Evolutionary conservation across 1,140 invertebrate species (phyloP).

Genomic region (Penaeus indicus): DNA sequence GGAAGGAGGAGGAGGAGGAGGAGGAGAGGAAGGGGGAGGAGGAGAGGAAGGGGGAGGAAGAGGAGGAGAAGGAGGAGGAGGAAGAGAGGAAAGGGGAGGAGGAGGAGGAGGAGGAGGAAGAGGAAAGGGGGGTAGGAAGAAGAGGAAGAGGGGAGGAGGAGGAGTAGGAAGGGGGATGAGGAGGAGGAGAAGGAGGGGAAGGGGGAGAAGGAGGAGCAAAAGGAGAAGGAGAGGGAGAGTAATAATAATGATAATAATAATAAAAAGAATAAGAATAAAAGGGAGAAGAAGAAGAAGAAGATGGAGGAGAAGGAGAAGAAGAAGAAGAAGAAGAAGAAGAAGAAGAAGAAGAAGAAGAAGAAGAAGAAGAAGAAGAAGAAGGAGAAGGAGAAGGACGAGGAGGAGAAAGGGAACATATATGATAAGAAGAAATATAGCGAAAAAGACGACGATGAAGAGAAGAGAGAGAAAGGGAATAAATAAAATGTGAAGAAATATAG

Average conservation of each 20-base stretch:
- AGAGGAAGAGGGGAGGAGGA: not conserved
- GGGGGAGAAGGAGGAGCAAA: no score
- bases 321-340: not conserved
- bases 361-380: constrained; percentile 11
- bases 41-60: not conserved
- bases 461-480: no score
- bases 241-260: no score
- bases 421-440: not conserved
- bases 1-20: not conserved
- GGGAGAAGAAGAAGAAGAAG: no score
- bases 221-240: no score
- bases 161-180: no score
- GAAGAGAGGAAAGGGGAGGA: constrained; percentile 5
- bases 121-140: not conserved
- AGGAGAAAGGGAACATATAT: not conserved
- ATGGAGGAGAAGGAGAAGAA: not conserved
- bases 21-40: not conserved
- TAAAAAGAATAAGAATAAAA: no score
- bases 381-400: constrained; percentile 2
- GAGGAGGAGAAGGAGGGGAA: not conserved
- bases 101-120: not conserved
- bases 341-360: no score
- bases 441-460: no score
- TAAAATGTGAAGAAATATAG: no score
- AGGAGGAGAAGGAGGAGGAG: constrained; percentile 12